These are phyloP conservation scores for Drosophila watanabei DNA, from an alignment of 1,140 invertebrate species.

Conservation along the genomic window DNA sequence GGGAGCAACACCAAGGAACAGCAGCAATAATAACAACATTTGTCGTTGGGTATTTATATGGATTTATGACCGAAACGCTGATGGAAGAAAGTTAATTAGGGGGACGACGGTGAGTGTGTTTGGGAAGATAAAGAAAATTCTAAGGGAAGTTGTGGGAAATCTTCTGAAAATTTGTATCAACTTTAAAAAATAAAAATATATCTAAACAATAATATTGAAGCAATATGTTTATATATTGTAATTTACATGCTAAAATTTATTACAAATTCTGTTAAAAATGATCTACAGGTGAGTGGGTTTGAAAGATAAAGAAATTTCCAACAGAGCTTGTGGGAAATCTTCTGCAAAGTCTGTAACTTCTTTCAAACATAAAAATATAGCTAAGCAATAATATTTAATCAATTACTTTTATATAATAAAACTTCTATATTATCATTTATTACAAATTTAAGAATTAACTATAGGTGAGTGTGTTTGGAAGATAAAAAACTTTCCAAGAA, in stretches of 20 bases:
- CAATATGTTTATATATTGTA: neutral
- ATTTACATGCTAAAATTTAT: neutral
- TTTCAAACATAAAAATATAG: too few species aligned
- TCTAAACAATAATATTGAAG: neutral
- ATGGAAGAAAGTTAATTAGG: conserved; percentile 29
- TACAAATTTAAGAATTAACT: too few species aligned
- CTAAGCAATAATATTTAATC: too few species aligned
- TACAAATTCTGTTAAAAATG: too few species aligned
- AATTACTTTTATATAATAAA: too few species aligned
- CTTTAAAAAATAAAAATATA: too few species aligned
- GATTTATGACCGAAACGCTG: conserved; percentile 30
- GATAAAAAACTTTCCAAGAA: too few species aligned
- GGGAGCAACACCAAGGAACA: conserved; percentile 40
- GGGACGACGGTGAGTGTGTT: neutral
- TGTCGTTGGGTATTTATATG: conserved; percentile 43
- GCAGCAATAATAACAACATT: conserved; percentile 46
- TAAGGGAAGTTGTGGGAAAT: neutral
- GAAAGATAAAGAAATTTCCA: too few species aligned
- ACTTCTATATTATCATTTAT: too few species aligned
- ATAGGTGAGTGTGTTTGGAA: too few species aligned
- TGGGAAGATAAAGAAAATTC: too few species aligned
- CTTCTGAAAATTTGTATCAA: neutral
- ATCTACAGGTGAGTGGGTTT: neutral
- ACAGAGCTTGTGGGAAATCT: neutral
- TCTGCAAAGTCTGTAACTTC: too few species aligned